Percentiles rank a stretch among this genome's conserved stretches.
Evolutionary conservation across 2,113 vertebrate genomes (phyloP).

Genomic region (Ptilonorhynchus violaceus): DNA sequence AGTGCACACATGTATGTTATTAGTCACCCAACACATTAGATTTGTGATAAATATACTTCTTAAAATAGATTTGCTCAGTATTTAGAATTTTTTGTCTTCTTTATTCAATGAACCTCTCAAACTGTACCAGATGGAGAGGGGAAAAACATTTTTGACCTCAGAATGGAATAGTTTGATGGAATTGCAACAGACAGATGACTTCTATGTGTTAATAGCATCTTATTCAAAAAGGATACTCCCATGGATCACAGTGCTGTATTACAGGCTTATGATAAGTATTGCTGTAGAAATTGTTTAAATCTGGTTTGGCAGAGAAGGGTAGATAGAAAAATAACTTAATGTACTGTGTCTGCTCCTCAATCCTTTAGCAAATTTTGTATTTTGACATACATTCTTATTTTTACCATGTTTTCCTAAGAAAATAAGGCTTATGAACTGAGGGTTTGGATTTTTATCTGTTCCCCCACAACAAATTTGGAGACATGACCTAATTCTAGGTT

Average conservation of each 20-base stretch:
- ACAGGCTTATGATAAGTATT: background rate
- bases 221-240: background rate
- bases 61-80: slow-evolving; percentile 24
- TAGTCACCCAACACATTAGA: slow-evolving; percentile 27
- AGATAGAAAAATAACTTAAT: background rate
- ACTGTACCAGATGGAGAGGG: background rate
- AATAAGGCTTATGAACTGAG: background rate
- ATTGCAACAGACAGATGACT: background rate
- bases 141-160: slow-evolving; percentile 21
- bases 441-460: background rate
- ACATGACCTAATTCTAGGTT: background rate
- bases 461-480: background rate
- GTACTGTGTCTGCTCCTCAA: background rate
- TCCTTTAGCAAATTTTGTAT: background rate
- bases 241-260: background rate
- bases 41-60: slow-evolving; percentile 15
- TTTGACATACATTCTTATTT: background rate
- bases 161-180: background rate
- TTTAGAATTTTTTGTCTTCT: background rate
- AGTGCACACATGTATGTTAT: slow-evolving; percentile 36
- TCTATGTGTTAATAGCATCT: background rate
- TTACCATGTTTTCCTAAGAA: background rate
- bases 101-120: slow-evolving; percentile 2
- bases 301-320: background rate
- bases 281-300: background rate